Base-by-base conservation (phyloP, 2,888 invertebrate genomes). In the Chrysina gloriosa region DNA sequence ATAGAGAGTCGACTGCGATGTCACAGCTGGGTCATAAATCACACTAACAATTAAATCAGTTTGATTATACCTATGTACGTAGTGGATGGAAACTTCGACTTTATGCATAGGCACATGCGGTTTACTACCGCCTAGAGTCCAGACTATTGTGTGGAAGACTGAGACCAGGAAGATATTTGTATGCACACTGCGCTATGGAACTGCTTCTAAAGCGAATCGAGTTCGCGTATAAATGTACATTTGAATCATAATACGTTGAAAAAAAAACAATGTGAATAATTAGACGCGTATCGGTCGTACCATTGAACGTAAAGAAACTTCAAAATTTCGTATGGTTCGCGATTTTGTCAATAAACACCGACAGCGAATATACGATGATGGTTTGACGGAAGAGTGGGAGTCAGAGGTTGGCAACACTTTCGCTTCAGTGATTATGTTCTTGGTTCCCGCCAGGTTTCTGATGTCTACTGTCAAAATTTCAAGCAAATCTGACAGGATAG, bases 1-100 rank as follows among this genome's bases (percentile, higher is more conserved):
- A 72, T 72, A 68, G 71, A 68, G 68, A 66, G 70, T 78, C 78
- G 70, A 80, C 77, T 77, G 74, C 75, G 75, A 75, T 77, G 79
- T 80, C 78, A 78, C 77, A 77, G 72, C 52, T 73, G 71, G 75
- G 70, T 74, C 78, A 80, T 81, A 80, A 80, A 81, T 81, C 81
- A 81, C 73, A 71, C 73, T 75, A 76, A 80, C 80, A 80, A 80
- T 81, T 80, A 80, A 80, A 81, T 81, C 80, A 78, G 80, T 78
- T 79, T 79, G 75, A 76, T 79, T 77, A 48, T 68, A 64, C 47
- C 65, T 68, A 64, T 7, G 11, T 39, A 5, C n/a, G n/a, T n/a
- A n/a, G 6, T 47, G 25, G 39, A 14, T 56, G 79, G 77, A 76
- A 77, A 77, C 77, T 79, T 79, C 78, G 79, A 78, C 80, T 79